phyloP scores from a whole-genome alignment of 2,113 vertebrate species.

The Aix galericulata region DNA sequence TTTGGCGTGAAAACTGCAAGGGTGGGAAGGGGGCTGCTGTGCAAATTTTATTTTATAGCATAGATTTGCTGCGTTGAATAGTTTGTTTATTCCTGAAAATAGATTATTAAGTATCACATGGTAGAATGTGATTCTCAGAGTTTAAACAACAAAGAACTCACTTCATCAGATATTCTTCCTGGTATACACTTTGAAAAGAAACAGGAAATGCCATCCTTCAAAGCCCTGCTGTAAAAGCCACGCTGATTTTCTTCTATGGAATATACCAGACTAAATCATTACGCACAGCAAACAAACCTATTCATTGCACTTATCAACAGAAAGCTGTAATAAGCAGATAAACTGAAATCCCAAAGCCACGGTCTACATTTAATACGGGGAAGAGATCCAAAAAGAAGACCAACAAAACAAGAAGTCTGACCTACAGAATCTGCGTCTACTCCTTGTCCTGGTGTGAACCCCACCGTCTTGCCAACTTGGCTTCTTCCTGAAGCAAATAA shows the following conservation, averaged over 20 bases:
- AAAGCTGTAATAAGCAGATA: slow-evolving; percentile 40
- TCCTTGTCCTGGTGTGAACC: slow-evolving; percentile 41
- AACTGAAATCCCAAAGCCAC: slow-evolving; percentile 39
- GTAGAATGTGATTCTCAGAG: neutral
- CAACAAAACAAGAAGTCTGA: slow-evolving; percentile 30
- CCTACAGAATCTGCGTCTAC: neutral
- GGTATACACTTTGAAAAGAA: neutral
- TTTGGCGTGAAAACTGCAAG: neutral
- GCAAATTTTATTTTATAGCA: neutral
- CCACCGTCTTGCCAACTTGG: neutral
- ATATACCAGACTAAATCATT: neutral
- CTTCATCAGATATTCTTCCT: slow-evolving; percentile 28
- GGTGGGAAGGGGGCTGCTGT: neutral
- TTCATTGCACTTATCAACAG: neutral
- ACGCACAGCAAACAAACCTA: slow-evolving; percentile 38
- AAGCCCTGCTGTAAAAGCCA: slow-evolving; percentile 22
- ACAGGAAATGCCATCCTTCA: slow-evolving; percentile 57
- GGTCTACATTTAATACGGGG: slow-evolving; percentile 12
- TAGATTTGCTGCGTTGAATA: neutral
- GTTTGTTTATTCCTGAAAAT: neutral
- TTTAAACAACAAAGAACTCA: slow-evolving; percentile 28
- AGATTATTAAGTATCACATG: neutral
- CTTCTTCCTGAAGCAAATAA: slow-evolving; percentile 24
- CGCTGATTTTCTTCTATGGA: slow-evolving; percentile 10
- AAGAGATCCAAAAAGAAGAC: neutral